These are phyloP conservation scores for Toxonevra muliebris DNA, from an alignment of 2,888 invertebrate species.

Conservation along the genomic window DNA sequence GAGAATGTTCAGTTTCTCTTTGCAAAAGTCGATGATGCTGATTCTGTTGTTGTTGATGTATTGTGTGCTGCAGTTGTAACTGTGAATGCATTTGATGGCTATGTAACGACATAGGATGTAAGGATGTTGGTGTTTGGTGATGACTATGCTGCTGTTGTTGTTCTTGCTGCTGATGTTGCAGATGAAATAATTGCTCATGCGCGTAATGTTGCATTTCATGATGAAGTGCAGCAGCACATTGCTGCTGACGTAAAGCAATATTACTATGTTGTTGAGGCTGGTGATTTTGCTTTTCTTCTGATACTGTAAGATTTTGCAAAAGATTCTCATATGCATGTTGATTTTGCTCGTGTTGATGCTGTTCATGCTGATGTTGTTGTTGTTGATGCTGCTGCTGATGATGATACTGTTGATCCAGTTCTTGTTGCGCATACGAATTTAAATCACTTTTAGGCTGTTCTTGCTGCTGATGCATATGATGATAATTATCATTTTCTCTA, in stretches of 20 bases:
- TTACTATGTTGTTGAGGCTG: too few relatives aligned
- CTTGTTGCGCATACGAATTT: background rate
- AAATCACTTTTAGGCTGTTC: too few relatives aligned
- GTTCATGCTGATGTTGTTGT: conserved; percentile 7
- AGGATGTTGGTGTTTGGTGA: conserved; percentile 16
- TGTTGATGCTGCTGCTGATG: conserved; percentile 10
- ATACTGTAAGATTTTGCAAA: background rate
- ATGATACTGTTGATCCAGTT: background rate
- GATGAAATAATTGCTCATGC: conserved; percentile 7
- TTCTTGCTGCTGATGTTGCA: conserved; percentile 23
- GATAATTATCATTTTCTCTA: background rate
- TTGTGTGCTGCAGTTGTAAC: conserved; percentile 17
- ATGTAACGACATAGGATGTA: conserved; percentile 15
- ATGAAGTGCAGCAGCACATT: background rate
- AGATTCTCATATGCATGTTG: background rate
- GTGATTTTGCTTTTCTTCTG: too few relatives aligned
- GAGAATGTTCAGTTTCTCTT: conserved; percentile 8
- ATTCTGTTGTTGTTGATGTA: conserved; percentile 19
- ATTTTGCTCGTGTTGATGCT: too few relatives aligned
- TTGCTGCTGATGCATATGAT: too few relatives aligned
- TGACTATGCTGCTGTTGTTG: conserved; percentile 17
- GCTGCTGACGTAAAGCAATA: background rate
- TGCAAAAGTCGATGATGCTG: conserved; percentile 11
- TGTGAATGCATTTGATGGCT: conserved; percentile 21
- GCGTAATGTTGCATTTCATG: background rate